Conservation (phyloP, 2,113 vertebrate genomes). For the Phyllostomus hastatus region DNA sequence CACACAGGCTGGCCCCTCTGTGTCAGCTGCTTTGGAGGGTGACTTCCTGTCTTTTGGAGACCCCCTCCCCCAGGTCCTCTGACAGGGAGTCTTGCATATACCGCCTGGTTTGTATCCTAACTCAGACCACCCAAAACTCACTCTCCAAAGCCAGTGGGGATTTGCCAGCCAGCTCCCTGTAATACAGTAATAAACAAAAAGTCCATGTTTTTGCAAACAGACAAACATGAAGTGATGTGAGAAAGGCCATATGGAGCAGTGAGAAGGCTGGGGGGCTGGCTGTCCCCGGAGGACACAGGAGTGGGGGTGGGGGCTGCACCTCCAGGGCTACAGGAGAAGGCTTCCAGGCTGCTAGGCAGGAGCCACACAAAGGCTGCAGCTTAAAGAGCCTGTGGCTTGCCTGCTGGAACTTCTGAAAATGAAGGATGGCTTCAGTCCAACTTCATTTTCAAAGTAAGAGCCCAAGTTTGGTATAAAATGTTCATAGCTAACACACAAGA, state of each 20-base stretch:
- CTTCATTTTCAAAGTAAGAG: slow-evolving; percentile 40
- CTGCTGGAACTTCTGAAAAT: not conserved
- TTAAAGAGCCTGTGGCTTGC: not conserved
- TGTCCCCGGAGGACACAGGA: not conserved
- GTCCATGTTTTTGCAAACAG: not conserved
- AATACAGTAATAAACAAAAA: not conserved
- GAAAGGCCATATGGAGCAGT: rapidly evolving
- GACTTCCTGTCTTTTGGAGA: not conserved
- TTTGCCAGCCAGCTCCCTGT: not conserved
- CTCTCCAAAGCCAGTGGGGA: not conserved
- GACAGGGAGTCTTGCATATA: not conserved
- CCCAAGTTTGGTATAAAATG: not conserved
- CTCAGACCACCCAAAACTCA: slow-evolving; percentile 11
- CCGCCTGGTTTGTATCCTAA: not conserved
- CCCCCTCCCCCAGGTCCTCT: not conserved
- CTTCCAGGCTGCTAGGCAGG: not conserved
- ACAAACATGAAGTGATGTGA: not conserved
- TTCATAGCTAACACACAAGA: not conserved
- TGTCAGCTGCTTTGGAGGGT: not conserved
- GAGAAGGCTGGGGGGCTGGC: not conserved
- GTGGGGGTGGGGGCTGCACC: too few relatives aligned
- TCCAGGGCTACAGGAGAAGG: not conserved
- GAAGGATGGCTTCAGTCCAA: not conserved
- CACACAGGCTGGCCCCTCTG: too few relatives aligned
- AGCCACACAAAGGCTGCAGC: not conserved